Evolutionary conservation across 2,113 vertebrate genomes (phyloP).

Genomic region (Mesembrinibis cayennensis): DNA sequence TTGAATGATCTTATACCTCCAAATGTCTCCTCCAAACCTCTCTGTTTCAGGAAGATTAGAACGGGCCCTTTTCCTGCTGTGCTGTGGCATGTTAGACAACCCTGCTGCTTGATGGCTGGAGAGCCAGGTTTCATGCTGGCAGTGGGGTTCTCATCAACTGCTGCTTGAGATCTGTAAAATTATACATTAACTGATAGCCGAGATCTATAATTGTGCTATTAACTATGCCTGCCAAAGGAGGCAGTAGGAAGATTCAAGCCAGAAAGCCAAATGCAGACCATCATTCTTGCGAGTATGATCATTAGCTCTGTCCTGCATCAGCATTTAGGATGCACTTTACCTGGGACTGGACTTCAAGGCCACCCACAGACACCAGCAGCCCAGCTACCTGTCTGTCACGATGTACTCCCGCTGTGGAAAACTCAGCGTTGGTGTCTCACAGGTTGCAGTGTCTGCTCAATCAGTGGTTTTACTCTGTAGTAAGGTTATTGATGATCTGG

Average conservation of each 20-base stretch:
- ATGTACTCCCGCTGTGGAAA: background rate
- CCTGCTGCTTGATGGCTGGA: background rate
- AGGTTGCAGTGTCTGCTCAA: background rate
- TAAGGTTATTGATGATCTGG: background rate
- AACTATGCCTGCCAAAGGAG: background rate
- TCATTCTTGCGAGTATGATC: background rate
- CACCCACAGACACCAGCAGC: background rate
- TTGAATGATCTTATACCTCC: background rate
- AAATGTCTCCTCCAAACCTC: background rate
- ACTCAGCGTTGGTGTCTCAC: background rate
- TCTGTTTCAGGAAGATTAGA: background rate
- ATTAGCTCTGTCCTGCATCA: background rate
- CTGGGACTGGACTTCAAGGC: background rate
- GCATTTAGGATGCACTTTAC: background rate
- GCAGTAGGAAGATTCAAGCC: background rate
- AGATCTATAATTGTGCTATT: background rate
- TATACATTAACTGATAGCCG: background rate
- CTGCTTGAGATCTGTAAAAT: background rate
- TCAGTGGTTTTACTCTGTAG: background rate
- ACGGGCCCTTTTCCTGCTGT: background rate
- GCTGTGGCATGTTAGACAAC: background rate
- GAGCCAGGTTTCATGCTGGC: background rate
- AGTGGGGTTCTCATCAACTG: background rate
- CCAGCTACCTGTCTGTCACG: fast-evolving
- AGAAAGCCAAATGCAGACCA: background rate